A percentile compares a stretch with the other conserved stretches of the same genome.
Evolutionary conservation across 2,888 invertebrate genomes (phyloP).

Genomic region (Achlya flavicornis): DNA sequence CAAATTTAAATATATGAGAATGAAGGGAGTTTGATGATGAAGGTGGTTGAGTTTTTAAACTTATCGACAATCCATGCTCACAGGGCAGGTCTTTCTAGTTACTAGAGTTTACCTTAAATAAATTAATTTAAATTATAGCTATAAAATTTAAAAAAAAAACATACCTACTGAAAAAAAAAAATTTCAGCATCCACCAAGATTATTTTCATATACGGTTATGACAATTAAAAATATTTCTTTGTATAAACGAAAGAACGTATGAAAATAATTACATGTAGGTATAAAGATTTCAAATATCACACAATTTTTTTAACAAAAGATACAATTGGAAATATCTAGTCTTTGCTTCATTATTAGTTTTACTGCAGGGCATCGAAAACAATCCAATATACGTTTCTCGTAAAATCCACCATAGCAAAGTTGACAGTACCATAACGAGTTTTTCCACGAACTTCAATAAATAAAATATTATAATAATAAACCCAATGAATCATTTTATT

Average conservation of each 20-base stretch:
- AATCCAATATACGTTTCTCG: background rate
- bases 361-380: background rate
- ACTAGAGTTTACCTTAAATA: background rate
- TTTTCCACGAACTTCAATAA: background rate
- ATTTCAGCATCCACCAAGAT: too few relatives aligned
- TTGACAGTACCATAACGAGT: background rate
- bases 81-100: background rate
- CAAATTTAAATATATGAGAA: too few relatives aligned
- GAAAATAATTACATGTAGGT: background rate
- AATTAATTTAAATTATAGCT: background rate
- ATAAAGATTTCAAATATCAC: background rate
- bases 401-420: background rate
- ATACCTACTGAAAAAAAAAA: too few relatives aligned
- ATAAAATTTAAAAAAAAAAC: background rate
- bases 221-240: background rate
- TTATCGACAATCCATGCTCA: too few relatives aligned
- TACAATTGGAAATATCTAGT: too few relatives aligned
- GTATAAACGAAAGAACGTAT: too few relatives aligned
- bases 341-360: too few relatives aligned
- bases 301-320: background rate
- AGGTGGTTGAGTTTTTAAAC: too few relatives aligned
- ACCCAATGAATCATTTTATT: conserved; percentile 11
- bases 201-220: too few relatives aligned
- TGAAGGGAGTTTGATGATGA: too few relatives aligned
- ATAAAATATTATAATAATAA: background rate